Conservation (phyloP, 2,797 vertebrate species). For the Sebastes iracundus region DNA sequence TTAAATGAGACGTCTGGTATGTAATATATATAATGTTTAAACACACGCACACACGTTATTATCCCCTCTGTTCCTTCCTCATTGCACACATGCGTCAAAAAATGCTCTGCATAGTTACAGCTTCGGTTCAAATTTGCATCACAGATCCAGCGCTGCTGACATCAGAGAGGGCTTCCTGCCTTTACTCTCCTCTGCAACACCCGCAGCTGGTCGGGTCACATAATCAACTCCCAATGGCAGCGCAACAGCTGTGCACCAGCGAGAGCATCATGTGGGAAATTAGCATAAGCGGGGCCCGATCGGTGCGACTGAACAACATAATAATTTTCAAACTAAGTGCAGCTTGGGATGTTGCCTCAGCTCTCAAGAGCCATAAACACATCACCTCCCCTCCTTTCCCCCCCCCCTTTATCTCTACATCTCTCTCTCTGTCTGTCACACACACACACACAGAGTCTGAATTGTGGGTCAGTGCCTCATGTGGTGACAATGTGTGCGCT, state of each 20-base stretch:
- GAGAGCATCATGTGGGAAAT: constrained; percentile 74
- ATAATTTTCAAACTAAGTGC: constrained; percentile 57
- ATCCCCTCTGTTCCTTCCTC: background rate
- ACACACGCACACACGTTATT: background rate
- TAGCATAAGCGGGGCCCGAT: constrained; percentile 50
- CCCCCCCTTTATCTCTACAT: constrained; percentile 38
- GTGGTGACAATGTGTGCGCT: constrained; percentile 87
- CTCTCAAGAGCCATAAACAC: constrained; percentile 51
- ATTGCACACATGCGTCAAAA: background rate
- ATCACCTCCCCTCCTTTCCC: background rate
- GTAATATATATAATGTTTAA: background rate
- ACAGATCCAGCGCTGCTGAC: constrained; percentile 55
- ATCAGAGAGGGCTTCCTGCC: constrained; percentile 67
- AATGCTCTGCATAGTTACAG: constrained; percentile 3
- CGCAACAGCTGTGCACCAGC: constrained; percentile 76
- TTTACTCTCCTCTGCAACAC: constrained; percentile 55
- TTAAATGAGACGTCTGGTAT: background rate
- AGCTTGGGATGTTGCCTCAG: constrained; percentile 40
- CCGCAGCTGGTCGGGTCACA: constrained; percentile 76
- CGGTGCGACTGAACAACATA: constrained; percentile 47
- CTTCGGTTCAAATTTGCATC: constrained; percentile 53
- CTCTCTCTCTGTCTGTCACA: constrained; percentile 24
- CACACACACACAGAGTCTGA: constrained; percentile 46
- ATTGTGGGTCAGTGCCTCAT: constrained; percentile 77
- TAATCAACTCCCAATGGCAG: constrained; percentile 80